Evolutionary conservation across 2,797 vertebrate species (phyloP).

Genomic region (Centroberyx gerrardi): DNA sequence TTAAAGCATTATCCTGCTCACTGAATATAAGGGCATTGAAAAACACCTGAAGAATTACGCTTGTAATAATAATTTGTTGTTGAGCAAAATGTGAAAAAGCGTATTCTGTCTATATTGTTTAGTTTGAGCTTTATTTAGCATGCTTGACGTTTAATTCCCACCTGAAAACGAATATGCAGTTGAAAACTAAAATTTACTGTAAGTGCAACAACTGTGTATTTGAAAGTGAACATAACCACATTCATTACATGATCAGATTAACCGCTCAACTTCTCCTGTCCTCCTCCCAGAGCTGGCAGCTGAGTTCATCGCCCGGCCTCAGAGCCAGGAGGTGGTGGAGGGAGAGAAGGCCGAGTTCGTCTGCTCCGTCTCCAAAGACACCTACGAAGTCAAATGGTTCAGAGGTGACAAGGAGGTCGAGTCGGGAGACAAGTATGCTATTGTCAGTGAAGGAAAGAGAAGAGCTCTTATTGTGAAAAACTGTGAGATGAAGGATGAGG

Average conservation of each 20-base stretch:
- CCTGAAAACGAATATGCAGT: too few relatives aligned
- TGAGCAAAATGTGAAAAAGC: too few relatives aligned
- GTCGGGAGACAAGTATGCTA: constrained; percentile 90
- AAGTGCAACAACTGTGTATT: too few relatives aligned
- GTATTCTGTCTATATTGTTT: too few relatives aligned
- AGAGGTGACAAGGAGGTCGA: constrained; percentile 88
- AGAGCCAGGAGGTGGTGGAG: constrained; percentile 94
- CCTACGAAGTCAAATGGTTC: constrained; percentile 93
- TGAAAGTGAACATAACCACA: too few relatives aligned
- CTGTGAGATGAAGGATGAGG: constrained; percentile 91
- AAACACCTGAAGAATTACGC: too few relatives aligned
- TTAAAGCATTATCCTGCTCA: not conserved
- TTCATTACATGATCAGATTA: too few relatives aligned
- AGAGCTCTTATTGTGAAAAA: constrained; percentile 91
- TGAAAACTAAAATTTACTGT: too few relatives aligned
- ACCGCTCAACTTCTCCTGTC: not conserved
- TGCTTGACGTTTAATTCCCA: too few relatives aligned
- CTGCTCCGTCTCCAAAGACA: constrained; percentile 97
- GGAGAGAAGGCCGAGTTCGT: constrained; percentile 95
- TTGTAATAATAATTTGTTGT: too few relatives aligned
- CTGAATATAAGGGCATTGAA: too few relatives aligned
- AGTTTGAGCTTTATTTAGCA: too few relatives aligned
- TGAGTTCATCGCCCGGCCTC: constrained; percentile 95
- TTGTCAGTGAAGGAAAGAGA: constrained; percentile 94
- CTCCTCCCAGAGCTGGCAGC: constrained; percentile 92